Conservation (phyloP, 53 echinoderm and acorn worm genomes). For the Temnopleurus reevesii region DNA sequence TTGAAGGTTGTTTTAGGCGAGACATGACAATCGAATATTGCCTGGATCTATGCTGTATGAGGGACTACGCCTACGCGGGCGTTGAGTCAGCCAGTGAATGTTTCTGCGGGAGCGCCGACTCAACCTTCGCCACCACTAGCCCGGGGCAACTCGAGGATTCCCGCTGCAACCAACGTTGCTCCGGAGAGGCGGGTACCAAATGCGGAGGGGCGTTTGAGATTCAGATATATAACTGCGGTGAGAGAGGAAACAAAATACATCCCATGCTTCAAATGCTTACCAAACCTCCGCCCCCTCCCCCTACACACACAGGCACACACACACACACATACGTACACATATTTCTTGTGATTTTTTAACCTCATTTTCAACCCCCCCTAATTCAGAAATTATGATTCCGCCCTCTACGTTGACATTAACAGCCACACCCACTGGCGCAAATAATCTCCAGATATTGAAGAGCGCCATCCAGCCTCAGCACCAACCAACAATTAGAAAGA, state of each 20-base stretch:
- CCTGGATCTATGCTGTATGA: constrained; percentile 64
- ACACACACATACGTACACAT: not conserved
- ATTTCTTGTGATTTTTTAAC: too few species aligned
- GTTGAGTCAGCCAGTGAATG: constrained; percentile 63
- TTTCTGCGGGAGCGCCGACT: constrained; percentile 60
- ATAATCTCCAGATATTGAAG: too few species aligned
- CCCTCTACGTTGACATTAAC: too few species aligned
- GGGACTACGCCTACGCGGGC: constrained; percentile 56
- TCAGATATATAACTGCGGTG: constrained; percentile 73
- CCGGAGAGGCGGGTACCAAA: constrained; percentile 50
- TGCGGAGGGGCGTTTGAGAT: constrained; percentile 69
- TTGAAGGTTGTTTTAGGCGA: constrained; percentile 31
- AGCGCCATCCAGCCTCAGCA: too few species aligned
- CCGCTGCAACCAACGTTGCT: constrained; percentile 55
- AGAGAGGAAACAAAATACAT: too few species aligned
- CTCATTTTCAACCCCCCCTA: too few species aligned
- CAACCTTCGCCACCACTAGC: not conserved
- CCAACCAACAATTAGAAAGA: too few species aligned
- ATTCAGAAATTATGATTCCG: too few species aligned
- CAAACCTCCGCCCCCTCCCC: not conserved
- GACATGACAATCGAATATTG: constrained; percentile 52
- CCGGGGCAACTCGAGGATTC: not conserved
- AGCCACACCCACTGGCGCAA: too few species aligned
- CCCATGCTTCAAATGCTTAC: too few species aligned
- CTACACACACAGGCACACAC: not conserved